These are phyloP conservation scores for Pachyramphus minor DNA, from an alignment of 2,113 vertebrate species.

Conservation along the genomic window DNA sequence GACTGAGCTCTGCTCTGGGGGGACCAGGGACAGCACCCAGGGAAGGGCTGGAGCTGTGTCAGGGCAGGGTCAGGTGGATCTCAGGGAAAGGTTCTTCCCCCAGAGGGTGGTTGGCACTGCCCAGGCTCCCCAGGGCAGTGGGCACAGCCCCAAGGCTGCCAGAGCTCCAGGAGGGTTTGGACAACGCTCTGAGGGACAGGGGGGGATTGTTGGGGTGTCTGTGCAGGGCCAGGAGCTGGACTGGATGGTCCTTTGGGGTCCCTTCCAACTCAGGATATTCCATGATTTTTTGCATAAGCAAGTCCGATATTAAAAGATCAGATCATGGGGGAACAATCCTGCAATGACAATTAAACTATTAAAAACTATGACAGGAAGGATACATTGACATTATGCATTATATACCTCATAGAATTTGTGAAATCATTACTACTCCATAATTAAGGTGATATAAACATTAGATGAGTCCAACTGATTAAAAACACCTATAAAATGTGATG, in stretches of 20 bases:
- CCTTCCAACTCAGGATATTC: not conserved
- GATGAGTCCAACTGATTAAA: not conserved
- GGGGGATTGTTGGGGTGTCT: not conserved
- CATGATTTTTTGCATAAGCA: not conserved
- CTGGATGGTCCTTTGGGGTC: too few species aligned
- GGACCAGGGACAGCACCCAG: rapidly evolving
- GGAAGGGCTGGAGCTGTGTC: not conserved
- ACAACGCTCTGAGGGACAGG: not conserved
- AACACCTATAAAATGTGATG: not conserved
- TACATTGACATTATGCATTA: not conserved
- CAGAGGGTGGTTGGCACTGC: not conserved
- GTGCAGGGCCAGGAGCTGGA: too few species aligned
- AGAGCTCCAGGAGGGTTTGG: not conserved
- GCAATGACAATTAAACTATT: not conserved
- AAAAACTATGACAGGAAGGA: not conserved
- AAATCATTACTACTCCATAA: not conserved
- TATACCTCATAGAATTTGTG: not conserved
- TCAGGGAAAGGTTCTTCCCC: not conserved
- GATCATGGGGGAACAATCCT: not conserved
- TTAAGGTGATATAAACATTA: not conserved
- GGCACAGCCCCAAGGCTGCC: not conserved
- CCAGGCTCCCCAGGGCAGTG: not conserved
- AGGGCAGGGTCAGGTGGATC: not conserved
- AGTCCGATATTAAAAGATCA: not conserved
- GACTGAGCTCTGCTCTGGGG: not conserved